These are phyloP conservation scores for Lindbergichthys nudifrons DNA, from an alignment of 2,797 vertebrate species.

Conservation along the genomic window DNA sequence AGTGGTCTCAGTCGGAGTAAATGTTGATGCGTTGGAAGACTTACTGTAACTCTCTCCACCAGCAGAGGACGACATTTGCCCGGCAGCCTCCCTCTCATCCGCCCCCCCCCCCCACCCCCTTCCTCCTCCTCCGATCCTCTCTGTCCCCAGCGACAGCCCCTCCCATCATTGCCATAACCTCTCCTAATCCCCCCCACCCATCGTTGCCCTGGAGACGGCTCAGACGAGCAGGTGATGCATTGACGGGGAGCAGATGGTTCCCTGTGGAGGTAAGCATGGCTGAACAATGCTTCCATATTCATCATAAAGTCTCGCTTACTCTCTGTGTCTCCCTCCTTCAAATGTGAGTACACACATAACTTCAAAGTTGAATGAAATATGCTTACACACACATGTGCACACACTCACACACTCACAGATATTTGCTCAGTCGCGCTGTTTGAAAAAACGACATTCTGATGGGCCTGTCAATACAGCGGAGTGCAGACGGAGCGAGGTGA, in stretches of 20 bases:
- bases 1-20: background rate
- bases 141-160: constrained; percentile 60
- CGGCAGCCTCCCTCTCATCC: constrained; percentile 16
- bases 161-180: constrained; percentile 81
- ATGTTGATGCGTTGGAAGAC: background rate
- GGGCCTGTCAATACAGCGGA: constrained; percentile 6
- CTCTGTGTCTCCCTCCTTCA: constrained; percentile 60
- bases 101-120: constrained; percentile 13
- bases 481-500: constrained; percentile 16
- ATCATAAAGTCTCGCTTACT: constrained; percentile 89
- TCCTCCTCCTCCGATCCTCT: constrained; percentile 37
- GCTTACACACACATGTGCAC: constrained; percentile 21
- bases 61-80: constrained; percentile 81
- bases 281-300: constrained; percentile 94
- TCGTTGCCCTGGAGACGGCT: constrained; percentile 91
- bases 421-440: constrained; percentile 36
- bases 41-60: constrained; percentile 34
- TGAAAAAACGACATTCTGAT: constrained; percentile 34
- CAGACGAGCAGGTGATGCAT: constrained; percentile 99
- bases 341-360: constrained; percentile 66
- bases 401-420: constrained; percentile 29
- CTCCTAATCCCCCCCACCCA: constrained; percentile 86
- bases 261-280: constrained; percentile 93
- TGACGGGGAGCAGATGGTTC: constrained; percentile 99
- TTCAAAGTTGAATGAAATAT: constrained; percentile 68